Conservation (phyloP, 2,797 vertebrate species). For the Ptychadena robeensis region DNA sequence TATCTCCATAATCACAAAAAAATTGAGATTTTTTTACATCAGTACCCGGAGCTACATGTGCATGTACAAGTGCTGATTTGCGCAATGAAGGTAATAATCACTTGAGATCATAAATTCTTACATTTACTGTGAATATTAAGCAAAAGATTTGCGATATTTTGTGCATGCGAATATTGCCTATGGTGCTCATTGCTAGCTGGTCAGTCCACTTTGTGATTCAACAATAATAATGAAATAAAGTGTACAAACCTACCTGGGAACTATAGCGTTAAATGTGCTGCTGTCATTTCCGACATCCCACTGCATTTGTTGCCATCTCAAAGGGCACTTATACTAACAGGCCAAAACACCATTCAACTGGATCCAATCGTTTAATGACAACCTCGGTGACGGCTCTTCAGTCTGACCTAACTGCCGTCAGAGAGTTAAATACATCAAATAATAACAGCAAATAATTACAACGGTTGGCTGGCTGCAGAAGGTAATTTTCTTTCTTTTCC, state of each 20-base stretch:
- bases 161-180: too few species aligned
- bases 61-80: too few species aligned
- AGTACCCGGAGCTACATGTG: too few species aligned
- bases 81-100: too few species aligned
- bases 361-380: slow-evolving; percentile 59
- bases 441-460: slow-evolving; percentile 64
- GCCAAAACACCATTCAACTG: slow-evolving; percentile 54
- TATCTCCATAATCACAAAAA: too few species aligned
- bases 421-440: slow-evolving; percentile 69
- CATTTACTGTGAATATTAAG: too few species aligned
- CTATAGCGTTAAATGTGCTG: slow-evolving; percentile 48
- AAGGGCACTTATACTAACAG: slow-evolving; percentile 51
- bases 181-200: too few species aligned
- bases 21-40: too few species aligned
- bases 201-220: too few species aligned
- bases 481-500: slow-evolving; percentile 57
- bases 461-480: slow-evolving; percentile 19
- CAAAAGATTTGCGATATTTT: too few species aligned
- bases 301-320: slow-evolving; percentile 20
- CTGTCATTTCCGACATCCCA: slow-evolving; percentile 61
- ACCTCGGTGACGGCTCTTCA: slow-evolving; percentile 29
- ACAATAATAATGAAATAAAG: too few species aligned
- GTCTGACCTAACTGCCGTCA: slow-evolving; percentile 60
- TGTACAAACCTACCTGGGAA: background rate
- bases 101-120: too few species aligned